A percentile compares a stretch with the other conserved stretches of the same genome.
phyloP scores from a whole-genome alignment of 2,888 invertebrate genomes.

The Acleris cristana region DNA sequence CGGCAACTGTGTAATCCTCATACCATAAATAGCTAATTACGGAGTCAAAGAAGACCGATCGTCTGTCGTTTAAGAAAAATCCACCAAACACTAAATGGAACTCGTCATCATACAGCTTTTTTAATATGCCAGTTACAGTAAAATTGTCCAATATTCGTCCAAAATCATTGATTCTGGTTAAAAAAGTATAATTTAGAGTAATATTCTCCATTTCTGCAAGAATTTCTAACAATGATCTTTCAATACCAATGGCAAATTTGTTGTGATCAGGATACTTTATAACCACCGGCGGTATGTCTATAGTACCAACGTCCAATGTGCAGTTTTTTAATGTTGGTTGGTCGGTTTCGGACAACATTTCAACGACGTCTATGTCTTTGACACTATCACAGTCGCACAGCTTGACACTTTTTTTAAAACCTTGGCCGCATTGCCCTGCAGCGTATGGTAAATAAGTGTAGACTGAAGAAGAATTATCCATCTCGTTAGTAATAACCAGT shows the following conservation, averaged over 20 bases:
- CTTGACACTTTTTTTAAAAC: conserved; percentile 25
- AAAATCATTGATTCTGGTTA: conserved; percentile 20
- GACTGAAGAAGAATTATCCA: conserved; percentile 14
- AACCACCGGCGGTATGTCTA: conserved; percentile 33
- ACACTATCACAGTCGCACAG: conserved; percentile 27
- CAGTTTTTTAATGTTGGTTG: conserved; percentile 29
- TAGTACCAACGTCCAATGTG: conserved; percentile 28
- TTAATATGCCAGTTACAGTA: conserved; percentile 32
- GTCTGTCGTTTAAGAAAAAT: conserved; percentile 29
- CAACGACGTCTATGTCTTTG: background rate
- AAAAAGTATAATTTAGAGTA: conserved; percentile 26
- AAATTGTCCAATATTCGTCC: conserved; percentile 35
- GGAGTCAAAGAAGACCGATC: conserved; percentile 24
- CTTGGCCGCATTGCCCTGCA: conserved; percentile 28
- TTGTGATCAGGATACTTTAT: conserved; percentile 1
- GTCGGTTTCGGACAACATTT: background rate
- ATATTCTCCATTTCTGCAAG: conserved; percentile 21
- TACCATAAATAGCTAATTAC: conserved; percentile 33
- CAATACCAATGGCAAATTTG: conserved; percentile 28
- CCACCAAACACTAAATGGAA: conserved; percentile 34
- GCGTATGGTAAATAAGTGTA: conserved; percentile 34
- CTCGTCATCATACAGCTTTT: conserved; percentile 28
- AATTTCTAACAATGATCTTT: conserved; percentile 30
- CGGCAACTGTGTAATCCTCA: conserved; percentile 27
- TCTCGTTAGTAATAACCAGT: conserved; percentile 19